Base-by-base conservation (phyloP, 2,888 invertebrate species). In the Eristalis arbustorum region DNA sequence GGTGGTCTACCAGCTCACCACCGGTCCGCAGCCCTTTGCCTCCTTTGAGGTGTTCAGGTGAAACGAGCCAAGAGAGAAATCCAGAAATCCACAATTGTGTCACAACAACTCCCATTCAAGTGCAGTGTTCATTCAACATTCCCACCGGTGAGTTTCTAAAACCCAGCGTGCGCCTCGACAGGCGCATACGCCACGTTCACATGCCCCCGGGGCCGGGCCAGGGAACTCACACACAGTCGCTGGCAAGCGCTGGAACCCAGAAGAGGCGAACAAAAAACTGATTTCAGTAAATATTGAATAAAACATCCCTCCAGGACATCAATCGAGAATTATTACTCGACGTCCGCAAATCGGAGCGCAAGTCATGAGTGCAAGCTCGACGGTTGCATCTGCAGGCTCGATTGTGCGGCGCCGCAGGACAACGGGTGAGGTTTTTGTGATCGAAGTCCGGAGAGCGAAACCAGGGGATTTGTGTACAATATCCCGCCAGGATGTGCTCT, bases 41-140 rank as follows among this genome's bases (percentile, higher is more conserved):
- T 49, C 49, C 8, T 49, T n/a, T n/a, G 8, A n/a, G 8, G 8
- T n/a, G 8, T 49, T 49, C 18, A 49, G 49, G 49, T 49, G 49
- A 42, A 42, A 31, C 31, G 31, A n/a, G 42, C 1, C 42, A 42
- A 1, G 42, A 49, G 18, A 49, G 8, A 18, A 8, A 4, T 3
- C 42, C 14, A 11, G 76, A 56, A 37, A 71, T 73, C 62, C 72
- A 68, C 57, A 81, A 76, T 87, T 71, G 23, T 87, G 87, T 87
- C 87, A 87, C 83, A 87, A 83, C 78, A 87, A 64, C 11, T 72
- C 71, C 28, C 71, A 78, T 74, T 83, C 74, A 83, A 87, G 78
- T 87, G 74, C 37, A 63, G 73, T 31, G 31, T 67, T 59, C 25
- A 82, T 85, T 85, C 74, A 83, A 87, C 83, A 83, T 74, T 59